phyloP scores from a whole-genome alignment of 2,113 vertebrate genomes.

The Oryzias woworae region DNA sequence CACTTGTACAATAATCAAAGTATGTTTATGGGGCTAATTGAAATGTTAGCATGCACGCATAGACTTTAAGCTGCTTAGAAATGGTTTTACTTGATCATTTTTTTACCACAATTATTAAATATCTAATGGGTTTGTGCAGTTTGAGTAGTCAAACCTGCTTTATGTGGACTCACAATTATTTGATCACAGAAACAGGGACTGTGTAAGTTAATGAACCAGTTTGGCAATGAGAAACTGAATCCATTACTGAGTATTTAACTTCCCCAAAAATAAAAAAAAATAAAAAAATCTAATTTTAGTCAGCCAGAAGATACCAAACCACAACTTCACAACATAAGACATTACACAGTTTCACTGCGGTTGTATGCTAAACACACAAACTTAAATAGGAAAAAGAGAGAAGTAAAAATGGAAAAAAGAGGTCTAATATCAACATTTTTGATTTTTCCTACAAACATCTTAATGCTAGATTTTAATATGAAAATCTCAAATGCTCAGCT shows the following conservation, averaged over 20 bases:
- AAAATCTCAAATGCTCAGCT: slow-evolving; percentile 32
- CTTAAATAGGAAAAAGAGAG: slow-evolving; percentile 21
- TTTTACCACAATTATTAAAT: background rate
- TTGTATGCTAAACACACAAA: slow-evolving; percentile 59
- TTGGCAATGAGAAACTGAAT: slow-evolving; percentile 57
- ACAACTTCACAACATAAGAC: slow-evolving; percentile 9
- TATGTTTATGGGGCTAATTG: slow-evolving; percentile 34
- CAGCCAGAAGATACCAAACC: slow-evolving; percentile 37
- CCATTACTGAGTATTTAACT: slow-evolving; percentile 59
- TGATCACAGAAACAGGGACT: slow-evolving; percentile 11
- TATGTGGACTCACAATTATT: slow-evolving; percentile 15
- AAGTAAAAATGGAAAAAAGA: slow-evolving; percentile 11
- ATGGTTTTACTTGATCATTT: background rate
- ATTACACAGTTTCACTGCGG: slow-evolving; percentile 45
- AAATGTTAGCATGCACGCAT: slow-evolving; percentile 21
- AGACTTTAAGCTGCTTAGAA: slow-evolving; percentile 25
- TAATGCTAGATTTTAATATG: slow-evolving; percentile 58
- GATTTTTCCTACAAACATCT: slow-evolving; percentile 51
- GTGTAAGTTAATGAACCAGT: slow-evolving; percentile 45
- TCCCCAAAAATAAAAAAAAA: slow-evolving; percentile 34
- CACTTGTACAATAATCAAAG: slow-evolving; percentile 44
- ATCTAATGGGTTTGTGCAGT: slow-evolving; percentile 5
- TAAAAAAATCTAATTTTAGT: slow-evolving; percentile 1
- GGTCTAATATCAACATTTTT: slow-evolving; percentile 44
- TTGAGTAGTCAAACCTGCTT: slow-evolving; percentile 38